phyloP scores from a whole-genome alignment of 2,113 vertebrate genomes.

The Ginglymostoma cirratum region DNA sequence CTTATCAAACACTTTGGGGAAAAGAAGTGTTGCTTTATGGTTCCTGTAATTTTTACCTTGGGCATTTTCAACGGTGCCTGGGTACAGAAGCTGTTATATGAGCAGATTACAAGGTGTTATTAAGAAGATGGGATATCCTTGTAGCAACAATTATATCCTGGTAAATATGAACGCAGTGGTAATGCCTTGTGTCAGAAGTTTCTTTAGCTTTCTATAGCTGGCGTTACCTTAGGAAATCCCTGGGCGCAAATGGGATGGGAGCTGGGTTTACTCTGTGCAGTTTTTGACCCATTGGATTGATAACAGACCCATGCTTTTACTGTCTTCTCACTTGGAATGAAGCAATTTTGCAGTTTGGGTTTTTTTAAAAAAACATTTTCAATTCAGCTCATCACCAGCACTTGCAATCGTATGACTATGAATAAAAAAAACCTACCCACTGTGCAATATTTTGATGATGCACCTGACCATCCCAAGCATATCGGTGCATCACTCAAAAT shows the following conservation, averaged over 20 bases:
- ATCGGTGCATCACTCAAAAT: not conserved
- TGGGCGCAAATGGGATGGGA: not conserved
- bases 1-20: not conserved
- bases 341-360: not conserved
- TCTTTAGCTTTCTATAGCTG: not conserved
- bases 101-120: too few species aligned
- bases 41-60: not conserved
- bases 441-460: not conserved
- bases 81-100: not conserved
- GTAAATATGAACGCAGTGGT: not conserved
- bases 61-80: not conserved
- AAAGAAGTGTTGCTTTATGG: not conserved
- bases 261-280: not conserved
- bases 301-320: not conserved
- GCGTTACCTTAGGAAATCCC: not conserved
- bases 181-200: not conserved
- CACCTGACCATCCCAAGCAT: not conserved
- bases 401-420: not conserved
- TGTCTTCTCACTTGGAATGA: not conserved
- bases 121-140: not conserved
- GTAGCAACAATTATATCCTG: not conserved
- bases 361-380: not conserved
- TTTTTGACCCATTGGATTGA: not conserved
- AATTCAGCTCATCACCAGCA: not conserved
- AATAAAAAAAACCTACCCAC: not conserved